Conservation (phyloP, 2,888 invertebrate species). For the Xestia sexstrigata region DNA sequence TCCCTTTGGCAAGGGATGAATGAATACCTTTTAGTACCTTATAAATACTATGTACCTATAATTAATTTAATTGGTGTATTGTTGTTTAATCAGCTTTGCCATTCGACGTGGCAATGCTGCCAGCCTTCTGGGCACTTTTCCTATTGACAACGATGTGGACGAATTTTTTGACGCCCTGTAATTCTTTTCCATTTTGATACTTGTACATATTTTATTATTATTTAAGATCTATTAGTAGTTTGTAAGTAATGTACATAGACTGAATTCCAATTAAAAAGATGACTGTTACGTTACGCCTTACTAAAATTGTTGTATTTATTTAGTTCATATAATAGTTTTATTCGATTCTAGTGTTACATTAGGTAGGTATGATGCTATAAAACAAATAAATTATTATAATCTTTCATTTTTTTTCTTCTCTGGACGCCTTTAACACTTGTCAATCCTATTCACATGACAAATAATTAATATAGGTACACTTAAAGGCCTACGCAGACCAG, state of each 20-base stretch:
- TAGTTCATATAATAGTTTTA: background rate
- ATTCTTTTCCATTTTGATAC: too few relatives aligned
- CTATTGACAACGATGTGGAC: too few relatives aligned
- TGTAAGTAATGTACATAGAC: background rate
- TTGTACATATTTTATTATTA: too few relatives aligned
- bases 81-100: background rate
- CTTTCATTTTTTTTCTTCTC: background rate
- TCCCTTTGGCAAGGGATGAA: background rate
- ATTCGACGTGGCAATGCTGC: background rate
- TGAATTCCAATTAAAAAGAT: background rate
- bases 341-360: background rate
- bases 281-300: background rate
- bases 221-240: too few relatives aligned
- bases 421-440: background rate
- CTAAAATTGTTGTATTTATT: background rate
- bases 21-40: background rate
- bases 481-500: too few relatives aligned
- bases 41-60: background rate
- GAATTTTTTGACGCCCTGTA: too few relatives aligned
- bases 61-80: background rate
- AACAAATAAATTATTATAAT: background rate
- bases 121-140: background rate
- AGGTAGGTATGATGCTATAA: background rate
- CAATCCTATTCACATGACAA: too few relatives aligned
- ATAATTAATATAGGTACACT: background rate